phyloP scores from a whole-genome alignment of 2,113 vertebrate species.

The Neolamprologus fasciatus region DNA sequence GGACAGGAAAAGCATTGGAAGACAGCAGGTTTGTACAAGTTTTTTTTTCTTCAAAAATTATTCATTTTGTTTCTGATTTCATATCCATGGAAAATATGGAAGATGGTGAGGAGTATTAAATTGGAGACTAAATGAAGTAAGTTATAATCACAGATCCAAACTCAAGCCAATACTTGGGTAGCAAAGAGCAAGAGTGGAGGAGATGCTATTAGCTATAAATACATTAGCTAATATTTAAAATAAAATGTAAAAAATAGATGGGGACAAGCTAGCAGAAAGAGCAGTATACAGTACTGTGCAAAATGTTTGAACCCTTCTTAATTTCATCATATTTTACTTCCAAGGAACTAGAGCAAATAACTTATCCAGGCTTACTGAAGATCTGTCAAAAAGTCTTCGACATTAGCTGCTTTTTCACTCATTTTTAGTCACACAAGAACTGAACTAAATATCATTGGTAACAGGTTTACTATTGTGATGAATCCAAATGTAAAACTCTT shows the following conservation, averaged over 20 bases:
- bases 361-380: background rate
- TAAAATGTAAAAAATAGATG: background rate
- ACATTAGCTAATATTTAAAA: background rate
- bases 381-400: background rate
- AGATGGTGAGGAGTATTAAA: background rate
- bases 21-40: background rate
- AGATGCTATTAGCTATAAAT: background rate
- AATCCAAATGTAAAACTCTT: accelerated
- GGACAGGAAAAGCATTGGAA: background rate
- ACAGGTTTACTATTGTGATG: background rate
- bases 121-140: background rate
- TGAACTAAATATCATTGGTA: background rate
- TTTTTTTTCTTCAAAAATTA: background rate
- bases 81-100: background rate
- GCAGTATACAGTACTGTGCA: background rate
- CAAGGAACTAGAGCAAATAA: background rate
- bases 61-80: background rate
- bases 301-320: background rate
- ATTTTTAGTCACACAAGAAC: background rate
- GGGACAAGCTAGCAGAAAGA: background rate
- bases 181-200: background rate
- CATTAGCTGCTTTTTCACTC: background rate
- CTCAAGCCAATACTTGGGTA: background rate
- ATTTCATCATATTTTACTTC: background rate
- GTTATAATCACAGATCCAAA: background rate